These are phyloP conservation scores for Hemicentrotus pulcherrimus DNA, from an alignment of 35 echinoderm and acorn worm genomes.

Conservation along the genomic window DNA sequence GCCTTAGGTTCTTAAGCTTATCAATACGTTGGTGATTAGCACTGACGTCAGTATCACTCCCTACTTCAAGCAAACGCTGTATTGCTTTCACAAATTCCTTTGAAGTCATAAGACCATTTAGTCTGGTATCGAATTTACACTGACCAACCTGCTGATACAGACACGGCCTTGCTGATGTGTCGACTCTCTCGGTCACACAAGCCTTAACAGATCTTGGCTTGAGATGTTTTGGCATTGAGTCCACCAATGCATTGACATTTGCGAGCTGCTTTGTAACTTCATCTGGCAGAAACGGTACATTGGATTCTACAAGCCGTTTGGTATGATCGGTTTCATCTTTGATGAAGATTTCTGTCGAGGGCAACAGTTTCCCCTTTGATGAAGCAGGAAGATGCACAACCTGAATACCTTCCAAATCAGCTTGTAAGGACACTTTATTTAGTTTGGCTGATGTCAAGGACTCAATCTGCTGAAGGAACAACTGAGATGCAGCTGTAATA, in stretches of 20 bases:
- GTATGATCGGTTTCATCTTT: neutral
- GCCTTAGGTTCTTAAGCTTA: neutral
- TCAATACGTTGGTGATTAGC: neutral
- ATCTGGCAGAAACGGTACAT: neutral
- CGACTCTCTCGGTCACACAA: neutral
- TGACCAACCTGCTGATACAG: neutral
- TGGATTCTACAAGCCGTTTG: neutral
- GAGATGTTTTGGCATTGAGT: neutral
- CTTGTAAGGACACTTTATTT: neutral
- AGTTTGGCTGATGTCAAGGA: neutral
- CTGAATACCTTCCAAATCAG: conserved; percentile 5
- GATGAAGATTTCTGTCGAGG: conserved; percentile 1
- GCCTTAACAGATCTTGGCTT: neutral
- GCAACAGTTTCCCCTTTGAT: neutral
- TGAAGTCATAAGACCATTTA: neutral
- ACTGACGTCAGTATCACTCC: neutral
- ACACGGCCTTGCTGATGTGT: neutral
- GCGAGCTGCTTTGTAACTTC: neutral
- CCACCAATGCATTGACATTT: neutral
- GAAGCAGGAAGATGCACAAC: neutral
- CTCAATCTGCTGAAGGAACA: neutral
- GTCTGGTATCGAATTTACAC: neutral
- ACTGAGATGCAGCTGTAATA: neutral
- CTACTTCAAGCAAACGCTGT: neutral
- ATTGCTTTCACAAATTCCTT: neutral